Base-by-base conservation (phyloP, 2,797 vertebrate genomes). In the Esox masquinongy region DNA sequence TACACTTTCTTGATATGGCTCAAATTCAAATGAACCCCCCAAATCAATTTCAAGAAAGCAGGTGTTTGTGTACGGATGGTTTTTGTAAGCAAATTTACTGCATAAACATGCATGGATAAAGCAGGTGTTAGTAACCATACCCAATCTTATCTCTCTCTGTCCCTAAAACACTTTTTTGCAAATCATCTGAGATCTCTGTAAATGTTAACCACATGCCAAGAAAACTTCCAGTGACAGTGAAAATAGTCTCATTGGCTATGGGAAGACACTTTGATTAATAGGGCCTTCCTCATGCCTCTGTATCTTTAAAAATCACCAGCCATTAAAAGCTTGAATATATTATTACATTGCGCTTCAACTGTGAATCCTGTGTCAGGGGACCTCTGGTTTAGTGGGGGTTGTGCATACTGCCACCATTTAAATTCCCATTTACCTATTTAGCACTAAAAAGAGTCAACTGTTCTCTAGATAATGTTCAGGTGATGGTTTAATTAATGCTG, bases 401-500 rank as follows among this genome's bases (percentile, higher is more conserved):
- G 72, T 70, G 76, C 26, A 74, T 73, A 84, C 79, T 74, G 73
- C 68, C 47, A 75, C 80, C 73, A 71, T 79, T 86, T 82, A 74
- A 51, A 74, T 74, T 79, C 74, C 81, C 71, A 86, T 86, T 88
- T 82, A 80, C 73, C 79, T 76, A 84, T 87, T 88, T 85, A 84
- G 77, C 75, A 78, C 82, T 63, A 79, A 77, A 75, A 77, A 76
- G 77, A 83, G 74, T 80, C 75, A 78, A 80, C 81, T 76, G 74
- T 72, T 74, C 69, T 71, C 73, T 68, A 79, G 82, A 82, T 85
- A 82, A 82, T 86, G 84, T 89, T 86, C 85, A 79, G 81, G 80
- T 80, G 82, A 84, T 85, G 83, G 82, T 85, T 86, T 90, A 85
- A 88, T 90, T 83, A 84, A 83, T 76, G 74, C 76, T 31, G 50